Base-by-base conservation (phyloP, 2,888 invertebrate species). In the Loripinus fragilis region DNA sequence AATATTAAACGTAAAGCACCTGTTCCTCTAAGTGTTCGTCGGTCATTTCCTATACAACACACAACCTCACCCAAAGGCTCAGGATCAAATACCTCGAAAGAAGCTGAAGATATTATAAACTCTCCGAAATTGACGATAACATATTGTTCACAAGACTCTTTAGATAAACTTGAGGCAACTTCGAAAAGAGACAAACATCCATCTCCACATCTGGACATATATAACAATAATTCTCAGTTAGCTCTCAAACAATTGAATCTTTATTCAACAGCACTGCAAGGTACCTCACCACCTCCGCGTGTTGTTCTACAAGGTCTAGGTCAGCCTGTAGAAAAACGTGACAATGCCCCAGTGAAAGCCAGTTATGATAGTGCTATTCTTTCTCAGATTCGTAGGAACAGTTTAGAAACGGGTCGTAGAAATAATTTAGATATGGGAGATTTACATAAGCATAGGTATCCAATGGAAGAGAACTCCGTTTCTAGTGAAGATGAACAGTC, bases 201-300 rank as follows among this genome's bases (percentile, higher is more conserved):
- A 28, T 25, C 20, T 23, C 67, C 48, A 23, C 70, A 45, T 17
- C 55, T 84, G 17, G 84, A 84, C 52, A 45, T 84, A 64, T 84
- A 81, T 52, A 84, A 84, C 55, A 81, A 76, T 35, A 81, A 77
- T 73, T 74, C 74, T 71, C 84, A 78, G 25, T 71, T 77, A 42
- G 80, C 86, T 28, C 68, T 86, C 66, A 89, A 87, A 77, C 83
- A 86, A 76, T 72, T 88, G 50, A 86, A 78, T 23, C 84, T 79
- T 41, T 87, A 87, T 71, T 76, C 80, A 10, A 71, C 71, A 67
- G 77, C 76, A 17, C 76, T 83, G 55, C 82, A 88, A 28, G 85
- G 86, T 17, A 88, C 87, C 20, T 90, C 90, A 0, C 90, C 90
- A n/a, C 90, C 90, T 65, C 89, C 90, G 5, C 81, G 86, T 33